Conservation (phyloP, 2,113 vertebrate genomes). For the Morphnarchus princeps region DNA sequence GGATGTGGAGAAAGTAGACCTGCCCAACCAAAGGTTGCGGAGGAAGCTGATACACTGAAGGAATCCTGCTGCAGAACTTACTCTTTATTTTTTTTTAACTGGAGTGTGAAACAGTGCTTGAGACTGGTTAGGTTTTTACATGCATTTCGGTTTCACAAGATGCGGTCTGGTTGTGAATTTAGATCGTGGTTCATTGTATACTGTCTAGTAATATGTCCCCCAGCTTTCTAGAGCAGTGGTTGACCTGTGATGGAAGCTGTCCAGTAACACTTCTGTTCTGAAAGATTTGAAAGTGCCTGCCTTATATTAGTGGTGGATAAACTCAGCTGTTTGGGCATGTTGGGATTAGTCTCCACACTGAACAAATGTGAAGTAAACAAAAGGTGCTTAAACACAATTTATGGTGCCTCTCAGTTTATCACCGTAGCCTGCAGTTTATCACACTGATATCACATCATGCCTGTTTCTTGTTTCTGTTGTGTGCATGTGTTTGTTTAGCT, state of each 20-base stretch:
- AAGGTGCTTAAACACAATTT: neutral
- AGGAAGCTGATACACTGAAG: neutral
- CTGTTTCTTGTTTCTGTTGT: constrained; percentile 39
- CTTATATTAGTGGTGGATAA: neutral
- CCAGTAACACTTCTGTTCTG: neutral
- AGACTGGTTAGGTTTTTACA: neutral
- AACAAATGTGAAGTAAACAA: neutral
- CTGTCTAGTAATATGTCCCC: neutral
- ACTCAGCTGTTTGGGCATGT: neutral
- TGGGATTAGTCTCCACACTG: neutral
- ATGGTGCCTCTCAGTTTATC: constrained; percentile 4
- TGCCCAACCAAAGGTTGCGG: neutral
- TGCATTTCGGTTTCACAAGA: neutral
- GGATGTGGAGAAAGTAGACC: neutral
- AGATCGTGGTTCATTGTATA: neutral
- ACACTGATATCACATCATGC: neutral
- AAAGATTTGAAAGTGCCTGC: neutral
- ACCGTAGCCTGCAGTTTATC: neutral
- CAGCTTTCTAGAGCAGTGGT: neutral
- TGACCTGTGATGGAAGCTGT: neutral
- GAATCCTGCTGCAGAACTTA: neutral
- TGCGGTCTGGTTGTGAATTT: neutral
- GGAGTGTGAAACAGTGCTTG: neutral
- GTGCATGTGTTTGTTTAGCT: constrained; percentile 4
- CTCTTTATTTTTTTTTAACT: neutral